Evolutionary conservation across 2,113 vertebrate genomes (phyloP).

Genomic region (Centropus bengalensis): DNA sequence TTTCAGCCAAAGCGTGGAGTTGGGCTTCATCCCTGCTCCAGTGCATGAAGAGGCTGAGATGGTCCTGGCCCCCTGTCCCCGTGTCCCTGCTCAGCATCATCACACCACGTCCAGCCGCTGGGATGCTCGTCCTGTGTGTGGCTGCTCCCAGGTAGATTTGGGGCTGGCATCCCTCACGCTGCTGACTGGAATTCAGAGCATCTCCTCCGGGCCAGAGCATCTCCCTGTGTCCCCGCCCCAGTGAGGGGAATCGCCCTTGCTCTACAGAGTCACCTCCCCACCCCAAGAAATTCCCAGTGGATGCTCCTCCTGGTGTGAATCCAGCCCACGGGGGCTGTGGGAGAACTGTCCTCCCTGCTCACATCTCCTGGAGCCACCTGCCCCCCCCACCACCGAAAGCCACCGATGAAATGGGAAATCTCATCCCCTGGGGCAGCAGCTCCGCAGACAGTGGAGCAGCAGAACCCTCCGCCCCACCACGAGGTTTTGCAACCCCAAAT

Average conservation of each 20-base stretch:
- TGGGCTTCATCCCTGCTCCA: rapidly evolving
- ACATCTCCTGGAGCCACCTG: background rate
- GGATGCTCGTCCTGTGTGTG: rapidly evolving
- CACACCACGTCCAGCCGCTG: rapidly evolving
- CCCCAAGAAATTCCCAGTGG: rapidly evolving
- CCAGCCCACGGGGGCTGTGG: rapidly evolving
- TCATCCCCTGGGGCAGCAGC: background rate
- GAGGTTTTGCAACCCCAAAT: background rate
- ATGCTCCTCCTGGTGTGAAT: background rate
- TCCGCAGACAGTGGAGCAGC: background rate
- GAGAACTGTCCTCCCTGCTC: background rate
- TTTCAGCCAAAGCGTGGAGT: rapidly evolving
- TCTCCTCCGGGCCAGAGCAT: background rate
- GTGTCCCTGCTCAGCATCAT: background rate
- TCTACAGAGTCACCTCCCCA: background rate
- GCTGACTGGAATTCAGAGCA: background rate
- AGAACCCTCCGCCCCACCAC: background rate
- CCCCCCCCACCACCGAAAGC: too few species aligned
- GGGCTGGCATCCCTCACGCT: rapidly evolving
- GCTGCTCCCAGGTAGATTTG: background rate
- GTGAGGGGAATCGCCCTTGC: rapidly evolving
- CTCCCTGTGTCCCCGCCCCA: background rate
- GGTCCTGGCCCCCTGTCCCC: background rate
- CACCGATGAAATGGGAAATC: background rate
- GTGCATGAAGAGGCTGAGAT: background rate